Evolutionary conservation across 1,140 invertebrate genomes (phyloP).

Genomic region (Euura saliciscinereae): DNA sequence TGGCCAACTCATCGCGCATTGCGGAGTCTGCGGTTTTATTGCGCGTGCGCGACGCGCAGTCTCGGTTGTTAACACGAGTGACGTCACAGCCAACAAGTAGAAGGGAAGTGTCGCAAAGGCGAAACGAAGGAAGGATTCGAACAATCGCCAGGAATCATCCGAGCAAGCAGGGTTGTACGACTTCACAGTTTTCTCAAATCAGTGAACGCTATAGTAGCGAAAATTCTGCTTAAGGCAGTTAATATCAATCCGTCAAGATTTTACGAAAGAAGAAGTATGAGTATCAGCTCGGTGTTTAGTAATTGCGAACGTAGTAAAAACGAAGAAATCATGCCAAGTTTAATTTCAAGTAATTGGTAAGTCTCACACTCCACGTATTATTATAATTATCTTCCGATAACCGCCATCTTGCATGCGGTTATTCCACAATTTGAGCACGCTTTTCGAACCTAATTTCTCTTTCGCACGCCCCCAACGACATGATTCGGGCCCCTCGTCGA

Average conservation of each 20-base stretch:
- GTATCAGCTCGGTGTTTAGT: constrained; percentile 56
- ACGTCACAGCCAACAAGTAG: not conserved
- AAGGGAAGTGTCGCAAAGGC: not conserved
- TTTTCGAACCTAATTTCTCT: no score
- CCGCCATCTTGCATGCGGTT: constrained; percentile 9
- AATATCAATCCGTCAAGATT: constrained; percentile 43
- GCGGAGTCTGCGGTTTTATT: not conserved
- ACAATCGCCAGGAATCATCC: not conserved
- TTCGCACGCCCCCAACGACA: no score
- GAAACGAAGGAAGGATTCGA: not conserved
- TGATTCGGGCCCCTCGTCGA: no score
- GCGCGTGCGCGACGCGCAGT: not conserved
- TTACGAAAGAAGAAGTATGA: constrained; percentile 57
- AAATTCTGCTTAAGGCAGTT: constrained; percentile 24
- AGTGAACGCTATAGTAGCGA: constrained; percentile 30
- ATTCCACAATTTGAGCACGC: no score
- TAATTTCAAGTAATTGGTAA: constrained; percentile 60
- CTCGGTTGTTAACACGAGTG: not conserved
- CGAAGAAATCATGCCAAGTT: constrained; percentile 56
- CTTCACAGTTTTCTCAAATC: not conserved
- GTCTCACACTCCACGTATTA: constrained; percentile 30
- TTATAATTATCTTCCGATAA: constrained; percentile 1
- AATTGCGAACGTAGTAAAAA: constrained; percentile 60
- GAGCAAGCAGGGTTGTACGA: not conserved
- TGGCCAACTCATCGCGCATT: not conserved